Evolutionary conservation across 2,797 vertebrate genomes (phyloP).

Genomic region (Cheirogaleus major): DNA sequence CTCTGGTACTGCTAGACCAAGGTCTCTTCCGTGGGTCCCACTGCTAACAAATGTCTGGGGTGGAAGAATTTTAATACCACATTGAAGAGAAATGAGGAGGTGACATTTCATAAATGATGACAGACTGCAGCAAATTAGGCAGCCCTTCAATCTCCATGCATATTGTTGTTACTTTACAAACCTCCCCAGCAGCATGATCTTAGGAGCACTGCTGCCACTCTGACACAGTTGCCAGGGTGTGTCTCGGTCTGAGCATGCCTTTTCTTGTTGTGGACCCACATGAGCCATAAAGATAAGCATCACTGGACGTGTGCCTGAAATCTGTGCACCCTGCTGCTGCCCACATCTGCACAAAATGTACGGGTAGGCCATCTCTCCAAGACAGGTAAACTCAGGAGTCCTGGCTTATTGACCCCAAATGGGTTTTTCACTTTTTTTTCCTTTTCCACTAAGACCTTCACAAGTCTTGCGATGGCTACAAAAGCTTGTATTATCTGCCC

Average conservation of each 20-base stretch:
- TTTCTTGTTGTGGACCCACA: neutral
- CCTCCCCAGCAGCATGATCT: neutral
- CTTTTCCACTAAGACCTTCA: neutral
- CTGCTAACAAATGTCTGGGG: neutral
- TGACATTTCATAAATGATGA: neutral
- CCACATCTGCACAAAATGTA: neutral
- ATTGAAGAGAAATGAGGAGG: neutral
- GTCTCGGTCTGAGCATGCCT: conserved; percentile 27
- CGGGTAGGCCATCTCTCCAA: neutral
- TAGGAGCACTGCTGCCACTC: neutral
- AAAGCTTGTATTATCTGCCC: neutral
- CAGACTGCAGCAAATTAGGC: neutral
- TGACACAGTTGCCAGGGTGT: neutral
- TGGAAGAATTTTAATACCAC: neutral
- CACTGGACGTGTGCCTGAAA: neutral
- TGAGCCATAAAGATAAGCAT: conserved; percentile 45
- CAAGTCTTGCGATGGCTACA: neutral
- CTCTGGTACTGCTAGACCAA: neutral
- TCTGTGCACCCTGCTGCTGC: neutral
- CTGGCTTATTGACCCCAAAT: neutral
- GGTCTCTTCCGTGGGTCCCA: neutral
- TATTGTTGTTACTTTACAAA: neutral
- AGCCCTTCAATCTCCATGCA: neutral
- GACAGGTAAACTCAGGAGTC: neutral
- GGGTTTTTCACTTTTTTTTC: neutral